Conservation (phyloP, 2,113 vertebrate genomes). For the Vanacampus margaritifer region DNA sequence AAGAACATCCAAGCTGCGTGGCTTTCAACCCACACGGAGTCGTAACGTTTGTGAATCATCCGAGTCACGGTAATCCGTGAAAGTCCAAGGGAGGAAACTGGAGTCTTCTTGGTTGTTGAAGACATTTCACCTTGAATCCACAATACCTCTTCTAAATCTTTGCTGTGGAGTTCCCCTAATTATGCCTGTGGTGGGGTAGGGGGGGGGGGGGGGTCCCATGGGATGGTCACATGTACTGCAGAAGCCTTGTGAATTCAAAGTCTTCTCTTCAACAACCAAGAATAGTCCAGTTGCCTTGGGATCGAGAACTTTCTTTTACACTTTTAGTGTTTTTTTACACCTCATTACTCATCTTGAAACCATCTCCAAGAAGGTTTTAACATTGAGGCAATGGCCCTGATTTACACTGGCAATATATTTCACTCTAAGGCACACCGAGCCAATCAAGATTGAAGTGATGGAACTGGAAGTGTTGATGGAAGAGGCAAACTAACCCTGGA, state of each 20-base stretch:
- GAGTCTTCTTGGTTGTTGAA: neutral
- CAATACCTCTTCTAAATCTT: neutral
- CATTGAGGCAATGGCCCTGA: neutral
- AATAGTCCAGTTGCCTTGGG: too few relatives aligned
- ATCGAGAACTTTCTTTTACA: neutral
- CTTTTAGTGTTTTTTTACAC: neutral
- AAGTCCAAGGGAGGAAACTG: too few relatives aligned
- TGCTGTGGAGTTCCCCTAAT: neutral
- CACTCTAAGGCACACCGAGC: too few relatives aligned
- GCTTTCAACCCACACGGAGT: neutral
- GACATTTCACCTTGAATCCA: neutral
- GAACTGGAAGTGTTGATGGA: too few relatives aligned
- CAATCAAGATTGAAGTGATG: too few relatives aligned
- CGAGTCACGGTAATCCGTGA: neutral
- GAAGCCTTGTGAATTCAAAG: neutral
- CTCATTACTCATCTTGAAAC: neutral
- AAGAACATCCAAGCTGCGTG: slow-evolving; percentile 5
- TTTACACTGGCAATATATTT: too few relatives aligned
- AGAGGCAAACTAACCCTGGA: too few relatives aligned
- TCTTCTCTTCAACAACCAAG: too few relatives aligned
- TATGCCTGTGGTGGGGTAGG: neutral
- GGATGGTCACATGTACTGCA: neutral
- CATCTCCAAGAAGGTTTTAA: neutral
- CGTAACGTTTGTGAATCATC: neutral
- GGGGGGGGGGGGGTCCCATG: neutral